A percentile compares a stretch with the other conserved stretches of the same genome.
These are phyloP conservation scores for Siniperca knerii DNA, from an alignment of 2,113 vertebrate genomes.

Conservation along the genomic window DNA sequence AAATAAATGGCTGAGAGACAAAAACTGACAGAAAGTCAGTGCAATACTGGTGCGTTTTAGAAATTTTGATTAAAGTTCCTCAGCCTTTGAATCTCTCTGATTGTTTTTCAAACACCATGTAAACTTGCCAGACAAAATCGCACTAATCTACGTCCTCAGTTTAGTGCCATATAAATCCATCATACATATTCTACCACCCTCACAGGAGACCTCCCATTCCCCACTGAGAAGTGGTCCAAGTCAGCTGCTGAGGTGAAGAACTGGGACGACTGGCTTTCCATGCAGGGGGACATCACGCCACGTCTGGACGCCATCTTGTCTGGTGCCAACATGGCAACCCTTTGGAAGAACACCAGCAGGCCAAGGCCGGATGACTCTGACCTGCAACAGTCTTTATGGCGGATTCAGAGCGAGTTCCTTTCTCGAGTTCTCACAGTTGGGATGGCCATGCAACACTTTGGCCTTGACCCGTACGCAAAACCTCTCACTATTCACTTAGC, in stretches of 20 bases:
- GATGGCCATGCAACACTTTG: slow-evolving; percentile 83
- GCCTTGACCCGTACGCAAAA: slow-evolving; percentile 81
- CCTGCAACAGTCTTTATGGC: slow-evolving; percentile 87
- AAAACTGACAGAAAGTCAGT: slow-evolving; percentile 20
- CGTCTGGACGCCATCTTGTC: slow-evolving; percentile 82
- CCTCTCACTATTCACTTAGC: slow-evolving; percentile 90
- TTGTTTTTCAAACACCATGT: slow-evolving; percentile 22
- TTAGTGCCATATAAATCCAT: neutral
- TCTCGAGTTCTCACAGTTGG: slow-evolving; percentile 90
- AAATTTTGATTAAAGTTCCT: slow-evolving; percentile 40
- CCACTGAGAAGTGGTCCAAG: slow-evolving; percentile 85
- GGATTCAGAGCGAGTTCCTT: slow-evolving; percentile 91
- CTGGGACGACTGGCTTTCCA: slow-evolving; percentile 93
- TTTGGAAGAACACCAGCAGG: slow-evolving; percentile 89
- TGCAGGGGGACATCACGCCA: slow-evolving; percentile 85
- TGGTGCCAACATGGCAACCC: slow-evolving; percentile 85
- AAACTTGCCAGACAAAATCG: neutral
- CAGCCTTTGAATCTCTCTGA: slow-evolving; percentile 15
- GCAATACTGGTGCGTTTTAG: neutral
- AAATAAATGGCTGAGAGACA: slow-evolving; percentile 30
- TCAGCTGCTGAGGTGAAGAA: slow-evolving; percentile 71
- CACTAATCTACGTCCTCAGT: neutral
- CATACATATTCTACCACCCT: slow-evolving; percentile 1
- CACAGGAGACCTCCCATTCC: slow-evolving; percentile 81
- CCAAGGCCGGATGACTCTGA: slow-evolving; percentile 86